phyloP scores from a whole-genome alignment of 2,888 invertebrate genomes.

The Tyria jacobaeae region DNA sequence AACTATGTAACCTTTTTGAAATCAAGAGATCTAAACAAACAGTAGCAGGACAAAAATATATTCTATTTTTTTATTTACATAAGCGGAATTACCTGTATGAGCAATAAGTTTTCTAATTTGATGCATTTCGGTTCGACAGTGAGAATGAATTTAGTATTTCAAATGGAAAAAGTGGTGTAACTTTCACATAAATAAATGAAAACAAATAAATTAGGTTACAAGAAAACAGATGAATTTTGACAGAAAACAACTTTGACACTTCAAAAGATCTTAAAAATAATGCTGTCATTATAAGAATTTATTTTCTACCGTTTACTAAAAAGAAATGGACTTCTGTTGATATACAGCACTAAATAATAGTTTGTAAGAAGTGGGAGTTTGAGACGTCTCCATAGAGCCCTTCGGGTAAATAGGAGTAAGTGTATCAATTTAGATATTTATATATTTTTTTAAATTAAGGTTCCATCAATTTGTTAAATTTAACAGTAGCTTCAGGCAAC shows the following conservation, averaged over 20 bases:
- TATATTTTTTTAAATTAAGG: too few species aligned
- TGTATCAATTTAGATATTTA: too few species aligned
- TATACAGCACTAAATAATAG: too few species aligned
- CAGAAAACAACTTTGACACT: conserved; percentile 12
- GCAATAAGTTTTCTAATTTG: conserved; percentile 42
- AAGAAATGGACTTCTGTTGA: neutral
- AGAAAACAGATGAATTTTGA: conserved; percentile 26
- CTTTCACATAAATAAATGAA: neutral
- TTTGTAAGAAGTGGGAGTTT: too few species aligned
- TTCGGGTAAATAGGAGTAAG: too few species aligned
- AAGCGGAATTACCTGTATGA: conserved; percentile 43
- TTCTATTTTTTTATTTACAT: too few species aligned
- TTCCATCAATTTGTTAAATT: too few species aligned
- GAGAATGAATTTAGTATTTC: neutral
- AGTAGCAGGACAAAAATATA: too few species aligned
- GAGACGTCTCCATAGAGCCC: too few species aligned
- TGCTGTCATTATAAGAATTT: neutral
- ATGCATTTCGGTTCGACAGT: conserved; percentile 42
- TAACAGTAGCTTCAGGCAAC: too few species aligned
- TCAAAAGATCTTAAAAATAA: neutral
- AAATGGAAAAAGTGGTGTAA: conserved; percentile 1
- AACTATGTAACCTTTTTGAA: too few species aligned
- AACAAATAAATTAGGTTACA: conserved; percentile 19
- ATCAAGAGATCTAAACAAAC: too few species aligned
- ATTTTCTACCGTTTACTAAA: neutral